Base-by-base conservation (phyloP, 1,140 invertebrate genomes). In the Zaprionus nigranus region DNA sequence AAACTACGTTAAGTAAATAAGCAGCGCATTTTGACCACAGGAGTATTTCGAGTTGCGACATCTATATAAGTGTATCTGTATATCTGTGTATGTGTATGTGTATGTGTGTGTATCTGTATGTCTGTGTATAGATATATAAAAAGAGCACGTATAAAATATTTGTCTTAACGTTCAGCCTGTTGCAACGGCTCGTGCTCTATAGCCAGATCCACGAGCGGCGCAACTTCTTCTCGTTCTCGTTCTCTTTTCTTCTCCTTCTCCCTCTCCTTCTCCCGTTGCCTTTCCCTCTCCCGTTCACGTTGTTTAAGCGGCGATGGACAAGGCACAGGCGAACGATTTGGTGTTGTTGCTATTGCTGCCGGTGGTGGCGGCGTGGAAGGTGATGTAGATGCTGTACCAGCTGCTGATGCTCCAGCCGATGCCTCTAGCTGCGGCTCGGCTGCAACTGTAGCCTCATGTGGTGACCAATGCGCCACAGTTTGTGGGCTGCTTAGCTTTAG, bases 1-100 rank as follows among this genome's bases (percentile, higher is more conserved):
- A 40, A 54, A 28, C 36, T 71, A 75, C 54, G 57, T 71, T 71
- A 68, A 56, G 30, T 38, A 58, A 40, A 69, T 54, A 64, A 65
- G 43, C 73, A 75, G 67, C 73, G 54, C 54, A 34, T 75, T 75
- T 75, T 75, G 73, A 75, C 73, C 73, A 72, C 74, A 72, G 69
- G 74, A 76, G 74, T 76, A 76, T 76, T 76, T 72, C 57, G 49
- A 66, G 57, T 66, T 76, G 61, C 28, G 54, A 71, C 43, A 75
- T 54, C 61, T 54, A 40, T 26, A 51, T 36, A 51, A 51, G 12
- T 51, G 46, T 51, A n/a, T 40, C 15, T 40, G 15, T 15, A 13
- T 15, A 5, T 40, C 12, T n/a, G 20, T 51, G 20, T 49, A 6
- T 49, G 46, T 51, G 20, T 49, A 6, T 49, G 46, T 51, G 11